Evolutionary conservation across 2,888 invertebrate species (phyloP).

Genomic region (Pandemis corylana): DNA sequence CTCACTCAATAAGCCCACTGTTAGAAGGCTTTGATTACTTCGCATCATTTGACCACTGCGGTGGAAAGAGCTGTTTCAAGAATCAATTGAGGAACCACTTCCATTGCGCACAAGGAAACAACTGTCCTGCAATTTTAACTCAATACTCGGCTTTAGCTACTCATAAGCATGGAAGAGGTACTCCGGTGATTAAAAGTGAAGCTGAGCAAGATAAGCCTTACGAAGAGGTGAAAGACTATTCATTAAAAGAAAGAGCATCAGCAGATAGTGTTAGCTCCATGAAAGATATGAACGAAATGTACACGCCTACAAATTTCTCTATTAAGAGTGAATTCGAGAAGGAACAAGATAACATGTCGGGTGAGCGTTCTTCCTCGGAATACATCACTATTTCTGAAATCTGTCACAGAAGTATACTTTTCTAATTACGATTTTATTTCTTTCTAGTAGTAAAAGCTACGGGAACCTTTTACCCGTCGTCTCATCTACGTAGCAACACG

Average conservation of each 20-base stretch:
- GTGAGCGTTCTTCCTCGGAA: conserved; percentile 65
- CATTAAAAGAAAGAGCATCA: conserved; percentile 78
- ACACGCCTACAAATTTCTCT: conserved; percentile 73
- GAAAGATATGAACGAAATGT: conserved; percentile 70
- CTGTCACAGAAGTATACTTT: background rate
- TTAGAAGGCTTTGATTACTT: conserved; percentile 94
- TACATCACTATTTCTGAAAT: background rate
- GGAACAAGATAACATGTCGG: conserved; percentile 79
- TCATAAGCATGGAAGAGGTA: conserved; percentile 80
- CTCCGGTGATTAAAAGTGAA: conserved; percentile 76
- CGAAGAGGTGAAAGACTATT: conserved; percentile 82
- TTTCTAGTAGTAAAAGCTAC: conserved; percentile 96
- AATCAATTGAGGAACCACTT: conserved; percentile 79
- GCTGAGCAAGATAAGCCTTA: conserved; percentile 70
- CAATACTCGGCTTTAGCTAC: conserved; percentile 80
- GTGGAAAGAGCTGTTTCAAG: conserved; percentile 80
- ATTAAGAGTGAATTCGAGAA: conserved; percentile 81
- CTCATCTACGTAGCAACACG: conserved; percentile 84
- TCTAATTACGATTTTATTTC: conserved; percentile 48
- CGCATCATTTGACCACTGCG: conserved; percentile 80
- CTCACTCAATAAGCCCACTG: conserved; percentile 92
- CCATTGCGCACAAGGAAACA: conserved; percentile 80
- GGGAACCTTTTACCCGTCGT: conserved; percentile 96
- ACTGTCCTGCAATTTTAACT: conserved; percentile 79
- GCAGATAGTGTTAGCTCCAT: conserved; percentile 72